phyloP scores from a whole-genome alignment of 2,113 vertebrate species.

The Rhabdornis inornatus region DNA sequence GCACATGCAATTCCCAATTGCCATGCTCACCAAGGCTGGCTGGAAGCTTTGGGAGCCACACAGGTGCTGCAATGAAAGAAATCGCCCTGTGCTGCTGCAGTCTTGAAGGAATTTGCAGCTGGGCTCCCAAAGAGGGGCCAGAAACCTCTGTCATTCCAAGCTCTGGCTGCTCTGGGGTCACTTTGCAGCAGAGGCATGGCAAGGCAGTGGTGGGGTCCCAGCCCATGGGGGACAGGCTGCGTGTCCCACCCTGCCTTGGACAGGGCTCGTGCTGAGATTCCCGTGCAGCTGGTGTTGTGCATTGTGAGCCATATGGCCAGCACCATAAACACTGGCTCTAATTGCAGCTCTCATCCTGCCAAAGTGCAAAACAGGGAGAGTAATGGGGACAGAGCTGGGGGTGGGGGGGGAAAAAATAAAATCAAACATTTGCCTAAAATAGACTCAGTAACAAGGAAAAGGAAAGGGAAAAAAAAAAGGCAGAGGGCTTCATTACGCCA shows the following conservation, averaged over 20 bases:
- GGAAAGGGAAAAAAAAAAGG: background rate
- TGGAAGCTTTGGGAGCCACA: background rate
- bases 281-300: constrained; percentile 26
- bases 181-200: background rate
- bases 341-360: constrained; percentile 46
- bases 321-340: constrained; percentile 4
- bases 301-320: background rate
- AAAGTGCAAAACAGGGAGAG: background rate
- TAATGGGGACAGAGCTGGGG: background rate
- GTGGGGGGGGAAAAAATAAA: background rate
- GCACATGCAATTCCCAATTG: background rate
- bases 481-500: background rate
- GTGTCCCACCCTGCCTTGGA: constrained; percentile 1
- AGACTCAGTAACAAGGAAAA: background rate
- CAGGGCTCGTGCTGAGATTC: background rate
- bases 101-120: background rate
- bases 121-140: background rate
- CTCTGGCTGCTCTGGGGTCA: no score
- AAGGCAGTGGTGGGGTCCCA: background rate
- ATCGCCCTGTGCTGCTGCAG: fast-evolving
- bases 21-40: background rate
- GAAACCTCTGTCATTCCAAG: fast-evolving
- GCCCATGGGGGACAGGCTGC: background rate
- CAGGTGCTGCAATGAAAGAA: fast-evolving
- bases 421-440: background rate